Base-by-base conservation (phyloP, 2,797 vertebrate species). In the Natrix natrix region DNA sequence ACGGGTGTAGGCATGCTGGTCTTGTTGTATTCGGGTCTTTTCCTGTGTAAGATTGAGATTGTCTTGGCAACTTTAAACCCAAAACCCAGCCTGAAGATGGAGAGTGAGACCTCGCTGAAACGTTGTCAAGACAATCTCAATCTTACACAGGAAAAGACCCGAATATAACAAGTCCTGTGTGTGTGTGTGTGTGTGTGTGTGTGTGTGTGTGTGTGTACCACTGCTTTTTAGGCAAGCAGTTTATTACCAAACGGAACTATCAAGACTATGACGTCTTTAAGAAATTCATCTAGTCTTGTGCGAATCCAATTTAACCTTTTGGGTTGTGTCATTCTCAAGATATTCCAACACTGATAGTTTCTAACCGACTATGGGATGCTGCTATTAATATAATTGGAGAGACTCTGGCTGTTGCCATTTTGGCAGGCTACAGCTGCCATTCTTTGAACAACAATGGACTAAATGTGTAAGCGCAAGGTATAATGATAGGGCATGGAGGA, bases 201-300 rank as follows among this genome's bases (percentile, higher is more conserved):
- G 5, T 48, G 5, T 48, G 48, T 48, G 5, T 48, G 14, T 91
- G 86, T 3, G 43, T 61, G 11, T 28, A 28, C 56, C 61, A 48
- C 26, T 94, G 78, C 78, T 89, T 78, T 89, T n/a, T 24, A 89
- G 86, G 86, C 86, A 93, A 89, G 69, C 86, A 57, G 14, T 61
- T 28, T 86, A 43, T 93, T 89, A 43, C 2, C 57, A 89, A 86
- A 54, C 14, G 22, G 11, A 78, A 11, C 6, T 63, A 52, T 52
- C 32, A 66, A 91, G n/a, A 55, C 16, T 48, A 89, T 54, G n/a
- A 52, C 7, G 26, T 88, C 57, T 56, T 7, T 59, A 89, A 12
- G 26, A 90, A 90, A 87, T 24, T 61, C 57, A 86, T 86, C n/a
- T 5, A n/a, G 26, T 90, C 12, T 59, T n/a, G 17, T 37, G 37